A percentile compares a stretch with the other conserved stretches of the same genome.
These are phyloP conservation scores for Akabosia matsudoensis DNA, from an alignment of 1,140 invertebrate species.

Conservation along the genomic window DNA sequence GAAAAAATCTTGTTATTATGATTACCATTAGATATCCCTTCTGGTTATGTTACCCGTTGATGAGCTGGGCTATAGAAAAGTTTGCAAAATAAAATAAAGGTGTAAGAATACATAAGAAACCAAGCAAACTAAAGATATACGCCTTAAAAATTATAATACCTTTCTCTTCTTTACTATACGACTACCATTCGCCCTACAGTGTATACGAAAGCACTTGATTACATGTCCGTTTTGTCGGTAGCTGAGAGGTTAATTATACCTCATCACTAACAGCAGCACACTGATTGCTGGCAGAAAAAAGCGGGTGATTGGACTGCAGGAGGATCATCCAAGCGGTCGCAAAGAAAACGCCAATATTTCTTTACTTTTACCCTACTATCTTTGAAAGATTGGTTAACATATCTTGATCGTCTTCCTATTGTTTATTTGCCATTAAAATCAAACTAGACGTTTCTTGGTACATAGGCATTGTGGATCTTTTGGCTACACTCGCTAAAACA, in stretches of 20 bases:
- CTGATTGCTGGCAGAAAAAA: not conserved
- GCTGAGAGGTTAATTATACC: slow-evolving; percentile 23
- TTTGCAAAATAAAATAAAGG: no score
- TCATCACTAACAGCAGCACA: not conserved
- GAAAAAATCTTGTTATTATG: not conserved
- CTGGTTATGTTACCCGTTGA: not conserved
- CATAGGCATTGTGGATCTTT: no score
- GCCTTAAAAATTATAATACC: not conserved
- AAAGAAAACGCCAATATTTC: no score
- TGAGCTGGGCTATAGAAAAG: no score
- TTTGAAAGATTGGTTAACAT: no score
- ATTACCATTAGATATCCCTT: not conserved
- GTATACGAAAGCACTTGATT: no score
- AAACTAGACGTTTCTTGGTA: no score
- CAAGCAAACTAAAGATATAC: not conserved
- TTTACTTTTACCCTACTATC: no score
- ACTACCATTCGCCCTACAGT: no score
- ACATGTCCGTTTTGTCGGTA: slow-evolving; percentile 7
- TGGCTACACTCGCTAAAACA: no score
- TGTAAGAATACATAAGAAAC: no score
- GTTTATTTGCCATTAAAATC: not conserved
- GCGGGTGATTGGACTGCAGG: not conserved
- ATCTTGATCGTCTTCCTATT: not conserved
- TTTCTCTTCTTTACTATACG: slow-evolving; percentile 5
- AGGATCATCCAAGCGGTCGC: no score